These are phyloP conservation scores for Paramacrobiotus metropolitanus DNA, from an alignment of 1,140 invertebrate genomes.

Conservation along the genomic window DNA sequence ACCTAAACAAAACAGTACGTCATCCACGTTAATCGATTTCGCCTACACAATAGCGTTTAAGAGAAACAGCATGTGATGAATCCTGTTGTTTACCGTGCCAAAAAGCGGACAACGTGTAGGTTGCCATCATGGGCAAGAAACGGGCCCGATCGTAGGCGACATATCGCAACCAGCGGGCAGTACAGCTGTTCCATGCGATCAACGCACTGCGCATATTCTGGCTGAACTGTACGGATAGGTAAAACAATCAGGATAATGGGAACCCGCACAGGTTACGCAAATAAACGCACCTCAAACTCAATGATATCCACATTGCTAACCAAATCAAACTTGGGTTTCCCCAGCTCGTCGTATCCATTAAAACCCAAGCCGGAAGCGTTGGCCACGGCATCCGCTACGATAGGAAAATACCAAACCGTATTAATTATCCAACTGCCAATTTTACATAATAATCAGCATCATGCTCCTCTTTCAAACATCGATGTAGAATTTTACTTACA, in stretches of 20 bases:
- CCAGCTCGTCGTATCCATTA: slow-evolving; percentile 48
- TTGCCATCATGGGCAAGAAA: slow-evolving; percentile 35
- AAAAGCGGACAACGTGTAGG: slow-evolving; percentile 64
- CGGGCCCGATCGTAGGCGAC: slow-evolving; percentile 58
- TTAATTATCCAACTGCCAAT: neutral
- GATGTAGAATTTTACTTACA: no score
- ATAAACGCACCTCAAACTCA: slow-evolving; percentile 52
- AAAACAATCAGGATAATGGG: slow-evolving; percentile 10
- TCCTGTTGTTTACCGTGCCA: slow-evolving; percentile 50
- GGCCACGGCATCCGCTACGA: slow-evolving; percentile 59
- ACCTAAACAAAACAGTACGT: slow-evolving; percentile 16
- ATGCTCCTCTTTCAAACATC: no score
- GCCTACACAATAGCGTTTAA: neutral
- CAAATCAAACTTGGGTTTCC: slow-evolving; percentile 52
- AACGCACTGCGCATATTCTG: slow-evolving; percentile 54
- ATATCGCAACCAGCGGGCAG: slow-evolving; percentile 61
- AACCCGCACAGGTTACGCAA: neutral
- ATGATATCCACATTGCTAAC: slow-evolving; percentile 69
- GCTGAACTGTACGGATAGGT: slow-evolving; percentile 32
- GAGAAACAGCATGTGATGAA: no score
- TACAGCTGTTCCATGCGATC: slow-evolving; percentile 70
- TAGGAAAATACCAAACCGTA: slow-evolving; percentile 1
- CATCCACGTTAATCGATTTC: neutral
- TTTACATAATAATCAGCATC: neutral
- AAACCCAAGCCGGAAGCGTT: slow-evolving; percentile 69